Evolutionary conservation across 2,888 invertebrate genomes (phyloP), one percentile per base, ranked within the genome.

Genomic region (Scaptomyza cyrtandrae): DNA sequence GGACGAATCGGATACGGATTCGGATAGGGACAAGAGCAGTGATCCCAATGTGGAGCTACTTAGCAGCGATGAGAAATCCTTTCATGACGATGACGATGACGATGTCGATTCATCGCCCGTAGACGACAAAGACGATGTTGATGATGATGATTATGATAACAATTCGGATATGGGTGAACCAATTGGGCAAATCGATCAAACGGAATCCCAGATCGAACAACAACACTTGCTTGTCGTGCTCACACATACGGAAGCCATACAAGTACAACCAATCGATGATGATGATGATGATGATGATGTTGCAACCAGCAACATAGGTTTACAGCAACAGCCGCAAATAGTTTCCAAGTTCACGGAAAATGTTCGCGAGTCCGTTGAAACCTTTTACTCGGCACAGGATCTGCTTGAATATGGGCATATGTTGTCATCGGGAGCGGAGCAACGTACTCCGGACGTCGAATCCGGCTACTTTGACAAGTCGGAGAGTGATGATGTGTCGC

Each of bases 381-480:
- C 83, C 41, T 90, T 82, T 59, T 89, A 89, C 49, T 90, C 90
- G 7, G 90, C 89, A 10, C 89, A 89, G 69, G 89, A 90, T 75
- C 75, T 90, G 10, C 80, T 88, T 6, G 90, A 90, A 41, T 90
- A 83, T 57, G 90, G 89, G 0, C 82, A 87, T 44, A 75, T 89
- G 69, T 49, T 86, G 3, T 73, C 76, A 2, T 76, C 76, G 0
- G 67, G 79, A 7, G 77, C 75, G 10, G 82, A 83, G 29, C 85
- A 82, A 13, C 86, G 84, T 52, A 90, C 89, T 2, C 88, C 90
- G 2, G 90, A 90, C 33, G 83, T 90, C 6, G 90, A 90, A 52
- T 90, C 90, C 0, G 90, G 90, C 1, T 90, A 89, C 48, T 90
- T 90, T 57, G 90, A 90, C 43, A 89, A 88, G 39, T 90, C 90